Evolutionary conservation across 1,140 invertebrate genomes (phyloP), one percentile per base, ranked within the genome.

Genomic region (Forficula auricularia): DNA sequence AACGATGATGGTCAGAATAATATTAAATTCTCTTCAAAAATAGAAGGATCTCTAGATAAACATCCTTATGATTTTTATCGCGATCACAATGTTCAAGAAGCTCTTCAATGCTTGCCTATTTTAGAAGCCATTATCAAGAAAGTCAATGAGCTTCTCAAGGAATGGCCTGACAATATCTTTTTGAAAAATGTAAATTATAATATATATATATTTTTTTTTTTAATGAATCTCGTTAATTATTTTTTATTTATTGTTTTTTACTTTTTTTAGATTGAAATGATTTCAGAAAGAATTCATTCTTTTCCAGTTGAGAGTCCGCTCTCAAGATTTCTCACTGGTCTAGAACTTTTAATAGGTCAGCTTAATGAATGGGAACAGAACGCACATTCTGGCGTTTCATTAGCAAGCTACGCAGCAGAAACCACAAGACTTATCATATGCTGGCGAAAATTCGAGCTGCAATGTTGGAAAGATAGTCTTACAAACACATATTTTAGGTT

Each of bases 381-480:
- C 54, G 89, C 91, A 0, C 84, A 89, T 50, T 75, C 70, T 48
- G 78, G 77, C 2, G 86, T 96, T 22, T 88, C 83, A 44, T 59
- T 99, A 53, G 65, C 71, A 0, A 66, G 74, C 0, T 65, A 84
- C 44, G 69, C 84, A 8, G 57, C 72, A 14, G 63, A 68, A 33
- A 61, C 98, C 0, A 83, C 80, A 2, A 65, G 79, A 42, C 73
- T 86, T 50, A 83, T 98, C 34, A 77, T 95, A 35, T 68, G 74
- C 19, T 98, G 91, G 92, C 73, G 92, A 42, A 82, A 86, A 60
- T 56, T 94, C 2, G 95, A 98, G 61, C 67, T 99, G 36, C 71
- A 71, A 22, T 73, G 75, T 50, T 94, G 89, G 88, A 82, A 81
- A 48, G 72, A 79, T 53, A 77, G 79, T 39, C 60, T 92, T 0